These are phyloP conservation scores for Acromyrmex echinatior DNA, from an alignment of 1,140 invertebrate genomes.

Conservation along the genomic window DNA sequence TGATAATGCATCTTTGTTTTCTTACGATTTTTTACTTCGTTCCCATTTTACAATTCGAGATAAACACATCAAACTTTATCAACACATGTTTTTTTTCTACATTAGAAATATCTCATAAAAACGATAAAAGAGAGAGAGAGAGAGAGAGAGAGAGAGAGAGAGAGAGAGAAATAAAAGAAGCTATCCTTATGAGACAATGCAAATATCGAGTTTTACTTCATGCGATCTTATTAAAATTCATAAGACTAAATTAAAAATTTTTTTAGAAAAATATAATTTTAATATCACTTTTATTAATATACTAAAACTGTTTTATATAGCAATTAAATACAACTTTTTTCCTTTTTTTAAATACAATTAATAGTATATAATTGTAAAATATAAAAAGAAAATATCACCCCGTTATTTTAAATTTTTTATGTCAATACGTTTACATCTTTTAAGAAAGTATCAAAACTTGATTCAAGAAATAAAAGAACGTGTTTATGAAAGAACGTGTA, in stretches of 20 bases:
- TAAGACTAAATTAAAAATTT: not conserved
- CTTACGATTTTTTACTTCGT: conserved; percentile 33
- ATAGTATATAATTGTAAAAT: not conserved
- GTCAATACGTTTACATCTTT: not conserved
- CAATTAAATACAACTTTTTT: not conserved
- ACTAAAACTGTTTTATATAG: not conserved
- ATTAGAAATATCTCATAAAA: conserved; percentile 26
- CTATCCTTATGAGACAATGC: no score
- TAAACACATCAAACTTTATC: not conserved
- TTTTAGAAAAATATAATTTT: not conserved
- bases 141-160: not conserved
- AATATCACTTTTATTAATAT: not conserved
- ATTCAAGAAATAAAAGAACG: not conserved
- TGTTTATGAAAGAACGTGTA: not conserved
- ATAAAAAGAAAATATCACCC: not conserved
- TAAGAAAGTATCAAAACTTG: not conserved
- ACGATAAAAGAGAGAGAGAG: not conserved
- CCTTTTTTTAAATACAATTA: not conserved
- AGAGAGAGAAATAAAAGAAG: not conserved
- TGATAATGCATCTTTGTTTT: conserved; percentile 55
- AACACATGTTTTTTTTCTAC: not conserved
- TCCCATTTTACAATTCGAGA: not conserved
- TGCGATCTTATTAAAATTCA: not conserved
- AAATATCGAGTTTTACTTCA: conserved; percentile 20
- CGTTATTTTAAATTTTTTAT: not conserved